Conservation (phyloP, 2,113 vertebrate species). For the Campylomormyrus numenius region DNA sequence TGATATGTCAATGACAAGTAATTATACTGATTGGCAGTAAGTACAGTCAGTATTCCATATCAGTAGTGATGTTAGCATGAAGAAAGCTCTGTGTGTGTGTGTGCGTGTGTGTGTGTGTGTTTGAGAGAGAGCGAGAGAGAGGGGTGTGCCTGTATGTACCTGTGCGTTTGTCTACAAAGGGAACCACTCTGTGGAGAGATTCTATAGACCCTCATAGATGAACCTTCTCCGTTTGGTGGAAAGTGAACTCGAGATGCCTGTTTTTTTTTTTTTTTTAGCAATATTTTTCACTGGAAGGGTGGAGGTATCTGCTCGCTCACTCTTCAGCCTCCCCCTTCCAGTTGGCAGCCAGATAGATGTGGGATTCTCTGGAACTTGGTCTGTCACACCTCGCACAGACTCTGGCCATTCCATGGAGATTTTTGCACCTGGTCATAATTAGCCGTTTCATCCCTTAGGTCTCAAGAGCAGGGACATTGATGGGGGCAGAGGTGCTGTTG, state of each 20-base stretch:
- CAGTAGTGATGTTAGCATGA: conserved; percentile 33
- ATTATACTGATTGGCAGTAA: conserved; percentile 31
- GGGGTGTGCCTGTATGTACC: conserved; percentile 20
- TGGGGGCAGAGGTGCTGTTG: not conserved
- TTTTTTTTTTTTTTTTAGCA: not conserved
- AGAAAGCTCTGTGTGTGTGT: conserved; percentile 15
- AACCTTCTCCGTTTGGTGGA: not conserved
- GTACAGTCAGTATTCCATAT: conserved; percentile 26
- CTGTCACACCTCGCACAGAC: not conserved
- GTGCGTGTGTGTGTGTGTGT: conserved; percentile 4
- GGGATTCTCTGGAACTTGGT: not conserved
- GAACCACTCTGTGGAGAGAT: not conserved
- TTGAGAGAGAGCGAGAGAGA: not conserved
- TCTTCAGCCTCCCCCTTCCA: not conserved
- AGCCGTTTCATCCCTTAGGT: not conserved
- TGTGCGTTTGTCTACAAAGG: conserved; percentile 16
- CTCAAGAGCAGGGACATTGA: not conserved
- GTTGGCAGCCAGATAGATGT: not conserved
- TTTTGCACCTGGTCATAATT: not conserved
- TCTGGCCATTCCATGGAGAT: not conserved
- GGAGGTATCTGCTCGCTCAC: not conserved
- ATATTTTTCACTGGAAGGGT: not conserved
- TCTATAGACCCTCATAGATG: not conserved
- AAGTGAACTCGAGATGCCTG: not conserved
- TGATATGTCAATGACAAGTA: not conserved